phyloP scores from a whole-genome alignment of 2,888 invertebrate genomes.

The Diloba caeruleocephala region DNA sequence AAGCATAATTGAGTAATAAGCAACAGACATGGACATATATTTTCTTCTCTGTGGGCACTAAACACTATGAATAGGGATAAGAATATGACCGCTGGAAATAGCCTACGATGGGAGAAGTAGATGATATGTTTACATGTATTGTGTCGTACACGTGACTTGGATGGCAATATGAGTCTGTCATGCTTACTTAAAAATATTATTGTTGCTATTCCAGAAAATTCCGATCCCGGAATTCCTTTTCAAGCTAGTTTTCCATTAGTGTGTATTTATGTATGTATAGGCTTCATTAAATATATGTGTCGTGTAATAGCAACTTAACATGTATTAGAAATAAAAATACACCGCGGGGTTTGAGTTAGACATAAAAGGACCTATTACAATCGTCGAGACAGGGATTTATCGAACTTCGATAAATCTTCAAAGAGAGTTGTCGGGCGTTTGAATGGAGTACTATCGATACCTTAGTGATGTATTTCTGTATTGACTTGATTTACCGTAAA shows the following conservation, averaged over 20 bases:
- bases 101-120: no score
- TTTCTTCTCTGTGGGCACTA: constrained; percentile 5
- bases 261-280: no score
- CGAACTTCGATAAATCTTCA: constrained; percentile 36
- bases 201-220: no score
- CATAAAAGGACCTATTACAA: constrained; percentile 28
- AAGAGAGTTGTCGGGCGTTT: constrained; percentile 34
- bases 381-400: constrained; percentile 38
- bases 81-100: constrained; percentile 13
- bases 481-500: constrained; percentile 29
- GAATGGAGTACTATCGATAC: constrained; percentile 37
- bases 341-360: constrained; percentile 5
- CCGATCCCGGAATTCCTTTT: no score
- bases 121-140: no score
- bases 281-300: no score
- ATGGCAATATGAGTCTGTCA: no score
- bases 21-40: constrained; percentile 6
- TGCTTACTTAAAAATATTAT: no score
- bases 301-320: no score
- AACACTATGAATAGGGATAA: constrained; percentile 10
- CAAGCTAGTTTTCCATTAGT: no score
- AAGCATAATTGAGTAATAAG: constrained; percentile 30
- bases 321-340: background rate
- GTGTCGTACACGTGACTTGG: no score
- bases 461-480: constrained; percentile 28